These are phyloP conservation scores for Borostomias antarcticus DNA, from an alignment of 2,797 vertebrate genomes.

Conservation along the genomic window DNA sequence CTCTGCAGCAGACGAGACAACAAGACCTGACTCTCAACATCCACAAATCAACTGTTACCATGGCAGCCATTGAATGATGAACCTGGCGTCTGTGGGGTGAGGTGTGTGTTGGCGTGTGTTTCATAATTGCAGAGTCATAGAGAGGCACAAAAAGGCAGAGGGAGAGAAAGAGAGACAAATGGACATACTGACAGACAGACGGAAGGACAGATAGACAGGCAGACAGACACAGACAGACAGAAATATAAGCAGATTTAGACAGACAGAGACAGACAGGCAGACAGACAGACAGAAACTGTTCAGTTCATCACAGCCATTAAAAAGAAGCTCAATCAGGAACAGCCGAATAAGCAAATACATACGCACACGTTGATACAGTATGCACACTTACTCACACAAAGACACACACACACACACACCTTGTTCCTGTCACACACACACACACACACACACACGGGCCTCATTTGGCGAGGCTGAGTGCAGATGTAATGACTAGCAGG, in stretches of 20 bases:
- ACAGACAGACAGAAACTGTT: background rate
- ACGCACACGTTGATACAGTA: background rate
- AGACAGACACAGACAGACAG: background rate
- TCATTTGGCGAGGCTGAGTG: conserved; percentile 15
- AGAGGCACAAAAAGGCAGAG: background rate
- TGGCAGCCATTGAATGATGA: background rate
- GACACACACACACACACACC: conserved; percentile 19
- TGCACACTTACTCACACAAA: conserved; percentile 11
- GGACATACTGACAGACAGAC: background rate
- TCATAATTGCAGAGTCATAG: conserved; percentile 56
- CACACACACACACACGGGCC: background rate
- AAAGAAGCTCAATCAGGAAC: too few relatives aligned
- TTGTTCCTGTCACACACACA: conserved; percentile 21
- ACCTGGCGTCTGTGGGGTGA: background rate
- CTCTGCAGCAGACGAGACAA: conserved; percentile 38
- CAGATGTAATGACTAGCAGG: conserved; percentile 45
- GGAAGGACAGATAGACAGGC: too few relatives aligned
- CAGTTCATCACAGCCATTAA: too few relatives aligned
- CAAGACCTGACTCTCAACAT: background rate
- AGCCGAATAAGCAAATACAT: too few relatives aligned
- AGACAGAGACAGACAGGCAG: background rate
- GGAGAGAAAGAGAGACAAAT: background rate
- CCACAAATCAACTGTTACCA: conserved; percentile 4
- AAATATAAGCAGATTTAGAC: background rate
- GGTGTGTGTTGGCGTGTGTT: conserved; percentile 4